These are phyloP conservation scores for Eristalis intricaria DNA, from an alignment of 2,888 invertebrate genomes.

Conservation along the genomic window DNA sequence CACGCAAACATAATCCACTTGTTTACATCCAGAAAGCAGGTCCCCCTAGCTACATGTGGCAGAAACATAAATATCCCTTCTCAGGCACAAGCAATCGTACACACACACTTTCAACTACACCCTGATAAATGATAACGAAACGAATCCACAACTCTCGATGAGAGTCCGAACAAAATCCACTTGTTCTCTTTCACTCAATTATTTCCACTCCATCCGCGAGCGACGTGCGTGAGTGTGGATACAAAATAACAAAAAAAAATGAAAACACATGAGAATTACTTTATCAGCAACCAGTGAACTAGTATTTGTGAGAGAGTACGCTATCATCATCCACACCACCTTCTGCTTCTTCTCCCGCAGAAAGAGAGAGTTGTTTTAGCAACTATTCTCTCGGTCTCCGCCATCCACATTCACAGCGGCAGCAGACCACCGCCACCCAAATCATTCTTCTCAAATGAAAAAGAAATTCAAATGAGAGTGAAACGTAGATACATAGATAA, in stretches of 20 bases:
- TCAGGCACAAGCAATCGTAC: not conserved
- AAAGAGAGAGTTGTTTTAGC: conserved; percentile 58
- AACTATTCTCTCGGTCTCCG: not conserved
- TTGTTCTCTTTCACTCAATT: conserved; percentile 33
- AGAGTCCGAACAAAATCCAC: not conserved
- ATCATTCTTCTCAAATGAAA: conserved; percentile 10
- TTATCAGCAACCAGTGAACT: conserved; percentile 16
- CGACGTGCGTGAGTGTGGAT: not conserved
- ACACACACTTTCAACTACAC: not conserved
- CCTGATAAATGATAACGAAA: conserved; percentile 26
- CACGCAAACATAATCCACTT: not conserved
- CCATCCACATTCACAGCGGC: not conserved
- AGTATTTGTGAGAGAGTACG: conserved; percentile 28
- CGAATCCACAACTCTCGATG: not conserved
- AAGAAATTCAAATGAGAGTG: conserved; percentile 58
- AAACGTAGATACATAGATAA: conserved; percentile 32
- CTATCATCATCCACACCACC: not conserved
- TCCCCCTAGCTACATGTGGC: conserved; percentile 3
- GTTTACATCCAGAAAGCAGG: conserved; percentile 22
- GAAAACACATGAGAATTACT: not conserved
- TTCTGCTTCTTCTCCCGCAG: conserved; percentile 4
- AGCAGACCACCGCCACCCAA: not conserved
- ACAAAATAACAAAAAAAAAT: conserved; percentile 1
- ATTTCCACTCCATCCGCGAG: conserved; percentile 22
- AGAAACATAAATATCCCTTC: not conserved